Evolutionary conservation across 2,888 invertebrate species (phyloP), one percentile per base, ranked within the genome.

Genomic region (Ptilodon capucinus): DNA sequence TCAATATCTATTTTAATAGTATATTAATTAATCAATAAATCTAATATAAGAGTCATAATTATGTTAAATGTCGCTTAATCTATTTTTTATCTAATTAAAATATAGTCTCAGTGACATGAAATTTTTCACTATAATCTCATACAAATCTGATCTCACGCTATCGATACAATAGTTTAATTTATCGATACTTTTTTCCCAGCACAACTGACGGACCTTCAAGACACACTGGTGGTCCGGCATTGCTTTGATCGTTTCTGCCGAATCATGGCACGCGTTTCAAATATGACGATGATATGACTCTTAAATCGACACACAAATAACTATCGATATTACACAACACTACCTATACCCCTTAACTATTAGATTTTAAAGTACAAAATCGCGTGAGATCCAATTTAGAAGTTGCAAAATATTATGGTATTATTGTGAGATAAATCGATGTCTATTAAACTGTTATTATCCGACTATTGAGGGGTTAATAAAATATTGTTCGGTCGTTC

Each of bases 191-290:
- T 60, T 50, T 53, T 51, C 60, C 46, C 61, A 52, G 51, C 50
- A 58, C 58, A 52, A 60, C 14, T 14, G 14, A 51, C 64, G 56
- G 46, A 52, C 51, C 69, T 69, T 57, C 43, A 48, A 76, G 77
- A 68, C 77, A 81, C 89, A 84, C 81, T 84, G 90, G 90, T 91
- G 90, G 90, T 91, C 90, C 79, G 74, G 74, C 79, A 70, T 68
- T 72, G 74, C 86, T 86, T 86, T 86, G 85, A 87, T 81, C 74
- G 78, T 84, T 83, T 81, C 79, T 81, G 90, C 90, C 84, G 86
- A 86, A 85, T 91, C 90, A 91, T 70, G 82, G 87, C 89, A 89
- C 87, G 87, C 88, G 89, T 84, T 87, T 87, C 86, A 79, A 84
- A 86, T 86, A 82, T 80, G 83, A 87, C 79, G 82, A 84, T 86